Evolutionary conservation across 2,888 invertebrate genomes (phyloP).

Genomic region (Thecocarcelia acutangulata): DNA sequence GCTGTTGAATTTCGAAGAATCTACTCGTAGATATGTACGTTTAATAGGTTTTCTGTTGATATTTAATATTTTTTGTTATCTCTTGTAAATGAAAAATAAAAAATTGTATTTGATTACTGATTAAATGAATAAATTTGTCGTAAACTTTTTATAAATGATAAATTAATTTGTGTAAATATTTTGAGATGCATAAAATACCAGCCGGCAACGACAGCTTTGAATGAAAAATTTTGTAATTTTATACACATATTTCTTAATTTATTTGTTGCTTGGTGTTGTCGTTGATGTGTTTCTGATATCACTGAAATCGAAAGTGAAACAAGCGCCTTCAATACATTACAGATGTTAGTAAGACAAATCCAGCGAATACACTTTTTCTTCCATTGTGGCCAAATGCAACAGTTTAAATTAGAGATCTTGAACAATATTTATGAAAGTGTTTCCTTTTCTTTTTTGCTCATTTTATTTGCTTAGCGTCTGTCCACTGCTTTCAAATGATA

Average conservation of each 20-base stretch:
- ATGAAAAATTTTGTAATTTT: conserved; percentile 52
- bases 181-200: conserved; percentile 4
- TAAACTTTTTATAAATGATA: conserved; percentile 53
- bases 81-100: too few relatives aligned
- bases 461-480: not conserved
- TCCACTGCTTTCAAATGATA: not conserved
- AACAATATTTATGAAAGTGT: conserved; percentile 54
- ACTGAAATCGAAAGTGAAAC: conserved; percentile 78
- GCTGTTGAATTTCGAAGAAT: too few relatives aligned
- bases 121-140: too few relatives aligned
- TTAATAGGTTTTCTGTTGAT: too few relatives aligned
- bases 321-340: conserved; percentile 71
- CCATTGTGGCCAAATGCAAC: conserved; percentile 48
- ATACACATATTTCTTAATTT: conserved; percentile 17
- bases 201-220: conserved; percentile 49
- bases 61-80: too few relatives aligned
- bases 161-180: conserved; percentile 25
- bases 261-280: conserved; percentile 19
- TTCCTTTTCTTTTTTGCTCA: conserved; percentile 23
- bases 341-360: conserved; percentile 19
- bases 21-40: too few relatives aligned
- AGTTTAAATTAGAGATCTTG: conserved; percentile 55
- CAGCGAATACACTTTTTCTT: not conserved
- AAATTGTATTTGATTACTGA: too few relatives aligned
- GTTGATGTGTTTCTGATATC: conserved; percentile 31